Conservation (phyloP, 2,113 vertebrate genomes). For the Sorex fumeus region DNA sequence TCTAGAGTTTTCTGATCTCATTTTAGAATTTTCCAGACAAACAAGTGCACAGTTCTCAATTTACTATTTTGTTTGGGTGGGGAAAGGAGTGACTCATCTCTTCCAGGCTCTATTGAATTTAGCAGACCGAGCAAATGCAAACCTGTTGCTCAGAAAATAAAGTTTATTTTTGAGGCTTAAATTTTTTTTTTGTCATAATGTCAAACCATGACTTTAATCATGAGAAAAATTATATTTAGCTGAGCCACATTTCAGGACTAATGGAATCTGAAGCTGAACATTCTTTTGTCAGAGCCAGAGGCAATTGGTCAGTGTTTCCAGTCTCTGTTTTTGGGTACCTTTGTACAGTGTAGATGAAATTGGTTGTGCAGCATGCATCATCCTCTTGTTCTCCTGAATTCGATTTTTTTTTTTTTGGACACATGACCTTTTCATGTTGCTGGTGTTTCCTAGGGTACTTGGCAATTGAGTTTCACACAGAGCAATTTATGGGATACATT, state of each 20-base stretch:
- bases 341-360: neutral
- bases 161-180: constrained; percentile 58
- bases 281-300: neutral
- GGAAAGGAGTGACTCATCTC: constrained; percentile 56
- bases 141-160: constrained; percentile 56
- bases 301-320: constrained; percentile 31
- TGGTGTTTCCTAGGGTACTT: constrained; percentile 35
- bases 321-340: neutral
- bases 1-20: constrained; percentile 50
- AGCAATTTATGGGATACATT: neutral
- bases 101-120: constrained; percentile 61
- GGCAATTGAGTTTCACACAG: neutral
- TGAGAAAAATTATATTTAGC: constrained; percentile 47
- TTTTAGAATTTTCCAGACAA: constrained; percentile 73
- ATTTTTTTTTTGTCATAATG: constrained; percentile 51
- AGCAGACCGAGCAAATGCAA: constrained; percentile 55
- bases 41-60: constrained; percentile 69
- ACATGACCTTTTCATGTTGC: neutral
- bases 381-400: neutral
- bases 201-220: constrained; percentile 64
- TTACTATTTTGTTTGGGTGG: constrained; percentile 76
- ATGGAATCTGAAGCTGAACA: constrained; percentile 43
- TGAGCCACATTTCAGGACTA: constrained; percentile 36
- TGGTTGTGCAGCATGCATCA: neutral
- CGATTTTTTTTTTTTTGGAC: neutral